Percentiles rank a stretch among this genome's conserved stretches.
These are phyloP conservation scores for Champsocephalus esox DNA, from an alignment of 2,797 vertebrate species.

Conservation along the genomic window DNA sequence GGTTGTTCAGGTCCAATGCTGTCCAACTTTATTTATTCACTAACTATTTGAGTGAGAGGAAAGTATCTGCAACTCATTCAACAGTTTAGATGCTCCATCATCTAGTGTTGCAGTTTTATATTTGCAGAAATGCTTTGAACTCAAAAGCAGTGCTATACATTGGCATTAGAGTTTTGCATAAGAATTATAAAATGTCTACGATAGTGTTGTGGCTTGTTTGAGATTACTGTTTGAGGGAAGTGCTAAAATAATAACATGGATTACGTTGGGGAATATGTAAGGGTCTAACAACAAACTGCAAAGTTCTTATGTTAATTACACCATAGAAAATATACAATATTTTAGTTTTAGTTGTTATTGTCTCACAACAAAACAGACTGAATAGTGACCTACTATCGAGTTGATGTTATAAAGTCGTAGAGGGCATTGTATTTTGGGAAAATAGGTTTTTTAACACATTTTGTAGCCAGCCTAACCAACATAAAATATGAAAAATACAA, in stretches of 20 bases:
- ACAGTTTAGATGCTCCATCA: not conserved
- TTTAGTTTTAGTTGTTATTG: too few relatives aligned
- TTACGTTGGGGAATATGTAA: not conserved
- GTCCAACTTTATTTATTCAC: conserved; percentile 38
- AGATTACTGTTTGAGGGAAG: not conserved
- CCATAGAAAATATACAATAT: too few relatives aligned
- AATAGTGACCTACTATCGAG: not conserved
- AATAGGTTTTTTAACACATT: too few relatives aligned
- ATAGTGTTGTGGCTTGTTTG: not conserved
- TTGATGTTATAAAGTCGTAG: too few relatives aligned
- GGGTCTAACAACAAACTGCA: not conserved
- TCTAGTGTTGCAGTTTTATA: not conserved
- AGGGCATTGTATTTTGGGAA: too few relatives aligned
- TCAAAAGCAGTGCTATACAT: not conserved
- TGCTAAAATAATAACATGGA: not conserved
- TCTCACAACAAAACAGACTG: not conserved
- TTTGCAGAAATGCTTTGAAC: not conserved
- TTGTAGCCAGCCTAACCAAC: too few relatives aligned
- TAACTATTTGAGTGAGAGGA: conserved; percentile 15
- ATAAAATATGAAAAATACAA: not conserved
- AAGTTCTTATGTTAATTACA: too few relatives aligned
- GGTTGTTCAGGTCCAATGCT: conserved; percentile 35
- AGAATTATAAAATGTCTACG: too few relatives aligned
- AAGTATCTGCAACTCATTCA: not conserved
- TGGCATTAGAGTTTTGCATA: too few relatives aligned